Conservation (phyloP, 2,888 invertebrate genomes). For the Ephialtes manifestator region DNA sequence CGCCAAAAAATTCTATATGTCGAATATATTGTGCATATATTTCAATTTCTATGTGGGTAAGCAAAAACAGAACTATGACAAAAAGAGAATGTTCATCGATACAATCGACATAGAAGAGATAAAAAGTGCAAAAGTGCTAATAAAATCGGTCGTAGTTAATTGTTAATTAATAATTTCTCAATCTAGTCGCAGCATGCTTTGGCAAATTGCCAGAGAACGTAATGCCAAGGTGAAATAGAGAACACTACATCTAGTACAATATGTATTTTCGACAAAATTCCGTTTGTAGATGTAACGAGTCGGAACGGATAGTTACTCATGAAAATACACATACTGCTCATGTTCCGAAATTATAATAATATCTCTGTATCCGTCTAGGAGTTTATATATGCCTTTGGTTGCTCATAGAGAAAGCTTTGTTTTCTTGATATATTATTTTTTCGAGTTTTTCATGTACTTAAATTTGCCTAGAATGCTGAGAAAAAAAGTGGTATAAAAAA, state of each 20-base stretch:
- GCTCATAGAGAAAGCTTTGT: too few relatives aligned
- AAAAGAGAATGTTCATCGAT: slow-evolving; percentile 1
- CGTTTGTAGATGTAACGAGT: slow-evolving; percentile 17
- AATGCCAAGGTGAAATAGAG: not conserved
- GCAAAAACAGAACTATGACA: not conserved
- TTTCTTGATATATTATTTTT: too few relatives aligned
- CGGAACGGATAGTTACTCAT: not conserved
- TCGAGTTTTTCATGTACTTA: too few relatives aligned
- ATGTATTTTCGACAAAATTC: not conserved
- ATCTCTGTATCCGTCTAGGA: too few relatives aligned
- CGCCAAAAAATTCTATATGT: too few relatives aligned
- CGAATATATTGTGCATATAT: too few relatives aligned
- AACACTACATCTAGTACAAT: not conserved
- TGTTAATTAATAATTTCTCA: slow-evolving; percentile 36
- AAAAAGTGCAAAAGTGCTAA: not conserved
- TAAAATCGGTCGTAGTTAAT: not conserved
- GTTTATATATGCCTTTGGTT: too few relatives aligned
- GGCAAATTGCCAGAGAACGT: slow-evolving; percentile 27
- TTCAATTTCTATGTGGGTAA: too few relatives aligned
- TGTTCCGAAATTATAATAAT: not conserved
- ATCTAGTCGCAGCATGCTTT: not conserved
- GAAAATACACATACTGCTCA: not conserved
- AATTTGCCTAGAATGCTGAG: too few relatives aligned
- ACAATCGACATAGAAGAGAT: not conserved
- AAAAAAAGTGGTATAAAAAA: too few relatives aligned